These are phyloP conservation scores for Drosophila arizonae DNA, from an alignment of 1,140 invertebrate species.

Conservation along the genomic window DNA sequence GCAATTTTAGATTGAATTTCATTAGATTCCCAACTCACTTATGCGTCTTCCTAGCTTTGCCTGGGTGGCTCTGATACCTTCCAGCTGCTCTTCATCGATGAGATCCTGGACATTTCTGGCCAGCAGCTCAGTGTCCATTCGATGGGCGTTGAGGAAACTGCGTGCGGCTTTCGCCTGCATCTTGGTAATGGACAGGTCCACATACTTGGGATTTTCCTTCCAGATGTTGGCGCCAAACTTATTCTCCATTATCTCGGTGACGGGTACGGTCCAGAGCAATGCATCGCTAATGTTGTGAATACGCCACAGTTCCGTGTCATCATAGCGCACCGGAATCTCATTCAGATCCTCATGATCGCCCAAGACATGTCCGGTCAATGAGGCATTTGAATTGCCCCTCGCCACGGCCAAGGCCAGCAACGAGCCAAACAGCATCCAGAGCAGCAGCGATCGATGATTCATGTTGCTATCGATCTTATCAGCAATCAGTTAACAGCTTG, in stretches of 20 bases:
- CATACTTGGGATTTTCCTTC: slow-evolving; percentile 80
- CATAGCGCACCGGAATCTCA: slow-evolving; percentile 83
- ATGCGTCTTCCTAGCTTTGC: slow-evolving; percentile 30
- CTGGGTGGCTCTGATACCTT: slow-evolving; percentile 39
- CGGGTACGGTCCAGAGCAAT: slow-evolving; percentile 55
- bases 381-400: slow-evolving; percentile 29
- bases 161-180: slow-evolving; percentile 70
- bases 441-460: slow-evolving; percentile 1
- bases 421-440: slow-evolving; percentile 9
- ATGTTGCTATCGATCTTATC: slow-evolving; percentile 13
- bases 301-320: slow-evolving; percentile 85
- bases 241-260: slow-evolving; percentile 66
- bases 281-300: slow-evolving; percentile 81
- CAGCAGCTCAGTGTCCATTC: slow-evolving; percentile 53
- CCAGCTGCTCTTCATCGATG: slow-evolving; percentile 83
- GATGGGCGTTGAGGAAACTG: slow-evolving; percentile 59
- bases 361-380: slow-evolving; percentile 23
- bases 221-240: slow-evolving; percentile 77
- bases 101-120: slow-evolving; percentile 59
- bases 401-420: not conserved
- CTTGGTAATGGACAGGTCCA: slow-evolving; percentile 74
- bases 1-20: not conserved
- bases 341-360: slow-evolving; percentile 31
- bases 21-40: slow-evolving; percentile 48
- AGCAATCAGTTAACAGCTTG: not conserved